Evolutionary conservation across 2,113 vertebrate species (phyloP), one percentile per base, ranked within the genome.

Genomic region (Pterocles orientalis): DNA sequence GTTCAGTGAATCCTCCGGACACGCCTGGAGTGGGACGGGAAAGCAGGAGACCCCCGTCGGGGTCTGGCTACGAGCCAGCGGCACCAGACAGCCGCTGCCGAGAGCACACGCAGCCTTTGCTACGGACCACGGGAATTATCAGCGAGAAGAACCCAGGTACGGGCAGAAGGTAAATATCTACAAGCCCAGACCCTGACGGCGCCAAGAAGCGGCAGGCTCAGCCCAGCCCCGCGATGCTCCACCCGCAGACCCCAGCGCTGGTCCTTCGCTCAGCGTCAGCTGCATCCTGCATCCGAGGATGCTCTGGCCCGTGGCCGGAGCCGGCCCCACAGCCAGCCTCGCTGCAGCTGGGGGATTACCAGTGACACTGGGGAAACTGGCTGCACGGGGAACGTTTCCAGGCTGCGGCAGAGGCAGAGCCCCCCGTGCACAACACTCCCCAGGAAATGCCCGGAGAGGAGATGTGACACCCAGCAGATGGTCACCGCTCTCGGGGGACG

Each of bases 141-240:
- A 19, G 54, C 6, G 9, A 16, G 61, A 29, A 53, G 3, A 50
- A 29, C 41, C 16, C 36, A 6, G 7, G 54, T 6, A 10, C 26
- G 2, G 14, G 50, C 28, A 56, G 41, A 24, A 25, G 18, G 25
- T 6, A 51, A 81, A 66, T 0, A 16, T 1, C 41, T 10, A 25
- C 21, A 41, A 41, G 41, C 41, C 9, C 68, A 26, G 73, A 34
- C 17, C 54, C 33, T 16, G 3, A 3, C 0, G 0, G 28, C 21
- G 41, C 53, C 31, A 6, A 9, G 21, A 8, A 25, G 60, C 0
- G 0, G 25, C 29, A 10, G 12, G 36, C 16, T 25, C 23, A 10
- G 34, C 34, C 66, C 39, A 25, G 2, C 20, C 10, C 5, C 20
- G 1, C 0, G 10, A 47, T 5, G 18, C 43, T 47, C 45, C 3